phyloP scores from a whole-genome alignment of 2,888 invertebrate species.

The Apocheima hispidaria region DNA sequence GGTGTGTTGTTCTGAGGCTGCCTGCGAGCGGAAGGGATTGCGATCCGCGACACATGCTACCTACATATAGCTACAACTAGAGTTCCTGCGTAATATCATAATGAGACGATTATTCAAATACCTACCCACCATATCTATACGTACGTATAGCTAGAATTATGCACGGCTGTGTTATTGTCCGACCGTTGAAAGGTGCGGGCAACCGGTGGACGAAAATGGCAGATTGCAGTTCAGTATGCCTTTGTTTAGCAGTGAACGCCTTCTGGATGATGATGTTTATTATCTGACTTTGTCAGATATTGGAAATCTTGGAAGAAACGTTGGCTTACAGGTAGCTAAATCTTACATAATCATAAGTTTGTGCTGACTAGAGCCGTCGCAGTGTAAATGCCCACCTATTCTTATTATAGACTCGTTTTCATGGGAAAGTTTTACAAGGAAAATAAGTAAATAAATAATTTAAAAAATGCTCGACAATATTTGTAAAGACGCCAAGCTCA shows the following conservation, averaged over 20 bases:
- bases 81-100: slow-evolving; percentile 46
- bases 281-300: not conserved
- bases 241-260: too few species aligned
- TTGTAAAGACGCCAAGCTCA: too few species aligned
- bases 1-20: slow-evolving; percentile 16
- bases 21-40: slow-evolving; percentile 19
- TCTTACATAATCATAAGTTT: slow-evolving; percentile 10
- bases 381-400: not conserved
- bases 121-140: not conserved
- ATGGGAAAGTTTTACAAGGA: too few species aligned
- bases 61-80: slow-evolving; percentile 36
- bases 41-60: slow-evolving; percentile 12
- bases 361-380: slow-evolving; percentile 1
- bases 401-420: not conserved
- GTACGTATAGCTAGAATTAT: not conserved
- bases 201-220: too few species aligned
- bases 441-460: too few species aligned
- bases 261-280: too few species aligned
- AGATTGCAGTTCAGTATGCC: too few species aligned
- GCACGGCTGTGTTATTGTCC: not conserved
- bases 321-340: not conserved
- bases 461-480: too few species aligned
- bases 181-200: too few species aligned
- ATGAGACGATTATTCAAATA: slow-evolving; percentile 47
- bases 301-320: not conserved